phyloP scores from a whole-genome alignment of 1,140 invertebrate species.

The Antheraea pernyi region DNA sequence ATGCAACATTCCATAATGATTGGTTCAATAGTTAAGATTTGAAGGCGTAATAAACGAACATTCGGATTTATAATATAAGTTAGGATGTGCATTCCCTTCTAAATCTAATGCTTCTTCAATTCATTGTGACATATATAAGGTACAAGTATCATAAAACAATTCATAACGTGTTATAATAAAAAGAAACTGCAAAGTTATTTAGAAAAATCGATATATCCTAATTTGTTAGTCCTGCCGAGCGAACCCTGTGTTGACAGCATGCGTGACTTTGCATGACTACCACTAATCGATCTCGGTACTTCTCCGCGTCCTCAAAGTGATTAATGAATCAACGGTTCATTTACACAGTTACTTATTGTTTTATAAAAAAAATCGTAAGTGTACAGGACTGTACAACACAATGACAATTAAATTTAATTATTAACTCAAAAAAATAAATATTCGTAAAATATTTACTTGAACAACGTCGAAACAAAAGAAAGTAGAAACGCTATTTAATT shows the following conservation, averaged over 20 bases:
- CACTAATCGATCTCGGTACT: slow-evolving; percentile 20
- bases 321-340: slow-evolving; percentile 26
- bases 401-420: not conserved
- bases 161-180: too few species aligned
- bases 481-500: not conserved
- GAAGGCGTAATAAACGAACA: too few species aligned
- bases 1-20: too few species aligned
- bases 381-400: too few species aligned
- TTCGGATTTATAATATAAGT: too few species aligned
- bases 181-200: too few species aligned
- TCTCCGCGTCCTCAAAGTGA: slow-evolving; percentile 13
- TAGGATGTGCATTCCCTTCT: too few species aligned
- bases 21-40: too few species aligned
- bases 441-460: not conserved
- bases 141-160: too few species aligned
- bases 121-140: too few species aligned
- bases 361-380: not conserved
- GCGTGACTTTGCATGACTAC: slow-evolving; percentile 35
- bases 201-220: not conserved
- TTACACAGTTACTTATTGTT: slow-evolving; percentile 19
- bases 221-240: not conserved
- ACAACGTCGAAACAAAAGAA: not conserved
- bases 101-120: too few species aligned
- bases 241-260: slow-evolving; percentile 6
- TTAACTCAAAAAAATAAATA: not conserved